Conservation (phyloP, 2,797 vertebrate genomes). For the Microctenopoma stevenorrisi region DNA sequence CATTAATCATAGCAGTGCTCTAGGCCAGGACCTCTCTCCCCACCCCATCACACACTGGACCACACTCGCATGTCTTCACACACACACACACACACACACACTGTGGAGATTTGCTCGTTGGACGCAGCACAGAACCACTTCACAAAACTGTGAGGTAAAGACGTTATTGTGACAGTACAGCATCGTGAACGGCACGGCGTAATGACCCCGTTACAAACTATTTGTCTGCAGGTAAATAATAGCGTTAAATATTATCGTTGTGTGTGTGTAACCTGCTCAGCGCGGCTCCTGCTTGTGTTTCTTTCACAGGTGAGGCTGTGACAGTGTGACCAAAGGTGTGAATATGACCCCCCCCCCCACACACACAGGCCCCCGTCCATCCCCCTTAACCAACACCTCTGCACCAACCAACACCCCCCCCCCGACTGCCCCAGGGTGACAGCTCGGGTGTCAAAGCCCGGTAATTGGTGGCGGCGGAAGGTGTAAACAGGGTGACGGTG, state of each 20-base stretch:
- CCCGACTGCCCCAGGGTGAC: conserved; percentile 46
- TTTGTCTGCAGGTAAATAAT: neutral
- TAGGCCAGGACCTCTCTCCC: conserved; percentile 61
- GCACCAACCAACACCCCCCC: neutral
- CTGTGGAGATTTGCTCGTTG: neutral
- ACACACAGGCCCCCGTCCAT: conserved; percentile 3
- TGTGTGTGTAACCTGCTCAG: conserved; percentile 8
- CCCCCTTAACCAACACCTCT: conserved; percentile 11
- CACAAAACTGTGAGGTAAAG: too few relatives aligned
- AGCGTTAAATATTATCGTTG: neutral
- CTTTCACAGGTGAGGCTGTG: conserved; percentile 70
- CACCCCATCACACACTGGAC: conserved; percentile 62
- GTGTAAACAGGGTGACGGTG: conserved; percentile 85
- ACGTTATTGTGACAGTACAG: too few relatives aligned
- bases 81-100: conserved; percentile 33
- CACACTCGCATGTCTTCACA: conserved; percentile 58
- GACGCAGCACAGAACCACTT: too few relatives aligned
- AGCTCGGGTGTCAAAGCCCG: conserved; percentile 79
- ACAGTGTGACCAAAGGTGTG: conserved; percentile 71
- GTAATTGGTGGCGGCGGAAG: conserved; percentile 83
- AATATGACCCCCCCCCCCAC: conserved; percentile 34
- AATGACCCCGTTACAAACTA: too few relatives aligned
- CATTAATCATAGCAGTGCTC: conserved; percentile 75
- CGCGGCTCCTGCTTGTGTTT: conserved; percentile 29
- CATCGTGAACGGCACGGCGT: too few relatives aligned